Base-by-base conservation (phyloP, 30 jellyfish, hydroid and myxozoan species). In the Turritopsis rubra region DNA sequence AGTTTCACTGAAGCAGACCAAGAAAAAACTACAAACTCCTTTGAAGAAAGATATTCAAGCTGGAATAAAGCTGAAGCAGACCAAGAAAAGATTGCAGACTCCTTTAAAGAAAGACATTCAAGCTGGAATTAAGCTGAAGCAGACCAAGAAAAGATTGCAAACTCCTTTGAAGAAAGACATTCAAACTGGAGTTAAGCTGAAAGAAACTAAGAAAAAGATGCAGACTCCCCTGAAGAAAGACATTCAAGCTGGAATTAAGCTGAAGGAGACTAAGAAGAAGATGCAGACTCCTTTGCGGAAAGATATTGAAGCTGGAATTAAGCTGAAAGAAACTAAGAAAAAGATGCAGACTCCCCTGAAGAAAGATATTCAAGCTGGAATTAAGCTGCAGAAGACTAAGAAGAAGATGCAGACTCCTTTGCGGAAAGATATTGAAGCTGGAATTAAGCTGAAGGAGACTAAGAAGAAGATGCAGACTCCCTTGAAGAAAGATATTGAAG, bases 401-500 rank as follows among this genome's bases (percentile, higher is more conserved):
- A 81, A 77, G 85, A 86, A 83, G 79, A 73, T 90, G 95, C 52
- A 85, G 72, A 83, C 86, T 26, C 97, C 97, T 28, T 83, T 91
- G 29, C 27, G 90, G 71, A 75, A 91, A 27, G 94, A 81, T 24
- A 91, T 91, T 18, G 52, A 84, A 65, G 80, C 41, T 21, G 95
- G 95, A 19, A 79, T 75, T 20, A 54, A 31, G 20, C 83, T 84
- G 23, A 73, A 75, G 27, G 65, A 31, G 23, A 89, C 93, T 53
- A 85, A 79, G 80, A 80, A 30, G 87, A 80, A 80, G 75, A 30
- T 89, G 72, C 85, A 85, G 29, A 90, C 95, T 1, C 93, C 97
- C 8, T 7, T 90, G 65, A 77, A 85, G 75, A 72, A 82, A 22
- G 86, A 73, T 23, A 90, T 90, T 75, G 23, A 72, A 70, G 52